Evolutionary conservation across 2,888 invertebrate genomes (phyloP).

Genomic region (Enoplolaimus lenunculus): DNA sequence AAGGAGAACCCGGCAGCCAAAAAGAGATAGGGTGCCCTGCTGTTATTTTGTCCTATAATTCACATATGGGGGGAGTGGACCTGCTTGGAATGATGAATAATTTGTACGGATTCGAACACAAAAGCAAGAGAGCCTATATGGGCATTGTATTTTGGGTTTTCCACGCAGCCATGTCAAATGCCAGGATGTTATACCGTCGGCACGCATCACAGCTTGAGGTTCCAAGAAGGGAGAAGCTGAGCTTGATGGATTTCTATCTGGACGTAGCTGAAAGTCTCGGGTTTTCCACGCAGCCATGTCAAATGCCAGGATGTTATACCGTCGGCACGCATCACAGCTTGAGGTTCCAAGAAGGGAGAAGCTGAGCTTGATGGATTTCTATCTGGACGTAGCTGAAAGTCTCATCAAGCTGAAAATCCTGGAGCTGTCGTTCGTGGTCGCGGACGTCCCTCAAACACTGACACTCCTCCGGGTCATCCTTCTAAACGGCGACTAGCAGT

Average conservation of each 20-base stretch:
- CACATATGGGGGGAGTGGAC: conserved; percentile 33
- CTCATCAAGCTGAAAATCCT: too few relatives aligned
- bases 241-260: background rate
- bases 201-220: background rate
- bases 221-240: background rate
- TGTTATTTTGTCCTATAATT: background rate
- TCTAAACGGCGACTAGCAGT: too few relatives aligned
- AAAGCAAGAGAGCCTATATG: conserved; percentile 8
- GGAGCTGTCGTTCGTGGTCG: too few relatives aligned
- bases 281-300: background rate
- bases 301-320: background rate
- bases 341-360: background rate
- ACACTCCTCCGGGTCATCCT: too few relatives aligned
- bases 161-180: background rate
- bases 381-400: background rate
- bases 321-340: background rate
- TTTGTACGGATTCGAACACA: conserved; percentile 4
- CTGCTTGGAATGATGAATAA: too few relatives aligned
- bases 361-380: background rate
- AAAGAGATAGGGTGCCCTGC: background rate
- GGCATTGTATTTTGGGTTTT: conserved; percentile 11
- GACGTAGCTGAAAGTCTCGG: background rate
- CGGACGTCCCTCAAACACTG: too few relatives aligned
- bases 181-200: conserved; percentile 11
- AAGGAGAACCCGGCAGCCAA: too few relatives aligned